These are phyloP conservation scores for Gorsachius magnificus DNA, from an alignment of 2,797 vertebrate genomes.

Conservation along the genomic window DNA sequence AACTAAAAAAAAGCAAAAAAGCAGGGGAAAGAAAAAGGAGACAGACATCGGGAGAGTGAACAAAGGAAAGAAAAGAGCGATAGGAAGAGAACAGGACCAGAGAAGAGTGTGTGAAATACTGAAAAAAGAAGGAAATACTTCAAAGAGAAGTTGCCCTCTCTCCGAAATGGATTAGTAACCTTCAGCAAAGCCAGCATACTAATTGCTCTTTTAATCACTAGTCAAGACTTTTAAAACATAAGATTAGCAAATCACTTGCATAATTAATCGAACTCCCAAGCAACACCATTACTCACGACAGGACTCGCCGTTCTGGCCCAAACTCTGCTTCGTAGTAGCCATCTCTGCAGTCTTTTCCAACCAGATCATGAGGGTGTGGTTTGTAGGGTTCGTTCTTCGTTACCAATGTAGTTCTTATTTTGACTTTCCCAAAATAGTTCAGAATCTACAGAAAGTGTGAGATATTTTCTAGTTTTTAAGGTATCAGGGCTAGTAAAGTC, in stretches of 20 bases:
- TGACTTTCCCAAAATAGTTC: slow-evolving; percentile 89
- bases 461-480: not conserved
- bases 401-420: slow-evolving; percentile 92
- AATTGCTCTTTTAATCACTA: not conserved
- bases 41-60: not conserved
- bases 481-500: not conserved
- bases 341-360: slow-evolving; percentile 96
- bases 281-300: slow-evolving; percentile 86
- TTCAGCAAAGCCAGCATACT: not conserved
- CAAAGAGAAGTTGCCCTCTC: not conserved
- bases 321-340: slow-evolving; percentile 97
- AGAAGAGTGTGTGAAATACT: accelerated
- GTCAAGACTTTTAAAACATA: not conserved
- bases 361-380: slow-evolving; percentile 96
- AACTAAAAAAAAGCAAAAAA: not conserved
- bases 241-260: slow-evolving; percentile 1
- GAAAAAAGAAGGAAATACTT: not conserved
- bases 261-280: not conserved
- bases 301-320: slow-evolving; percentile 90
- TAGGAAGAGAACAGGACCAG: not conserved
- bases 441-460: slow-evolving; percentile 78
- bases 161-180: not conserved
- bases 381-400: slow-evolving; percentile 94
- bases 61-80: not conserved
- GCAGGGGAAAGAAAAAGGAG: not conserved